Base-by-base conservation (phyloP, 2,797 vertebrate species). In the Epinephelus malabaricus region DNA sequence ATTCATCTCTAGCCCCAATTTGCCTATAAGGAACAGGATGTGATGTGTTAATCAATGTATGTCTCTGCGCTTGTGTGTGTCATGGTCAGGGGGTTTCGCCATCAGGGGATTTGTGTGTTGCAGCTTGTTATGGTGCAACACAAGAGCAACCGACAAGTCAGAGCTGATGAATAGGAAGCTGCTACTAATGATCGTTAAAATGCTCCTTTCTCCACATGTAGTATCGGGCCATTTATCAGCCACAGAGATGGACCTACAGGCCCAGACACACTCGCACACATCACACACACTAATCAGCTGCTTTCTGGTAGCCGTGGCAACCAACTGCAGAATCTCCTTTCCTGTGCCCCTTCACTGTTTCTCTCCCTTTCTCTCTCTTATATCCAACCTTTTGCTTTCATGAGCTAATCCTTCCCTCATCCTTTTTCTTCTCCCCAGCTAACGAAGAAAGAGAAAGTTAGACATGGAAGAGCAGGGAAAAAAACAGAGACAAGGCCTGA, bases 51-150 rank as follows among this genome's bases (percentile, higher is more conserved):
- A 83, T 85, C 53, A 1, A 61, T 34, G 51, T 72, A 49, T 56
- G 54, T 45, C 34, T 30, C 30, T 58, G 34, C 59, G 67, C 67
- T 23, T 72, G 65, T 73, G 73, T 11, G 55, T 59, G 71, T 65
- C 15, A 2, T 76, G 81, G 83, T 88, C 81, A 63, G 86, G 61
- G 64, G 45, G 2, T 88, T 91, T 85, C 53, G 60, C 76, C 78
- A 84, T 82, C 74, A 12, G 62, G 76, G 78, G 50, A 85, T 78
- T 76, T 59, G 68, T 78, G 47, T 17, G 61, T 88, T 85, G 84
- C 88, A 78, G 82, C 83, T 92, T 84, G 85, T 91, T 89, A 89
- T 94, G 91, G 82, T 89, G 92, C 90, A 93, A 94, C 87, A 91
- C 70, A 4, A 19, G 55, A 71, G 92, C 90, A 94, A 94, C 91